Evolutionary conservation across 2,888 invertebrate genomes (phyloP), one percentile per base, ranked within the genome.

Genomic region (Subacronicta megacephala): DNA sequence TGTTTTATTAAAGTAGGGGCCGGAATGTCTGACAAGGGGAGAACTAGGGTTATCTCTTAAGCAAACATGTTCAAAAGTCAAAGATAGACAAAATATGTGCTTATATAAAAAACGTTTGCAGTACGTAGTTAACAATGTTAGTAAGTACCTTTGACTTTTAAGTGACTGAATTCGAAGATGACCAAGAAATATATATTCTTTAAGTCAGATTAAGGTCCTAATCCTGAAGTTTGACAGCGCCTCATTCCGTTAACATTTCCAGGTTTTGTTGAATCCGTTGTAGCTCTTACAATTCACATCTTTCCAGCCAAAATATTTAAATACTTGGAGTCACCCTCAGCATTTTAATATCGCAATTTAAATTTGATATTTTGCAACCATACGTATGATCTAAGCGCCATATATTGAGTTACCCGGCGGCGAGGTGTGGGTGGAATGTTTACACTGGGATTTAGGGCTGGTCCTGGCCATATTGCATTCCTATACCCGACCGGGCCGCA

Each of bases 1-100:
- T 94, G 94, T 94, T 94, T 93, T 94, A 94, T 94, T 93, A 93
- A 93, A 90, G 90, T 73, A 90, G 93, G 92, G 90, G 84, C 80
- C 73, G 86, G 83, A 85, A 80, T 70, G 80, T 78, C 81, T 82
- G 78, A 72, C 62, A 75, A 82, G 84, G 89, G 92, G 87, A 81
- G 62, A 53, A 65, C 67, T 85, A 94, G 93, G 93, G 94, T 74
- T 91, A 85, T 77, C 84, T 81, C 75, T n/a, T 29, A 54, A 69
- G 43, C 26, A 72, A 67, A 64, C 61, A 55, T 46, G 29, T 56
- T 55, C 16, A 40, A 10, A 47, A 64, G 47, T 50, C 38, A 60
- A 17, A 47, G 13, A 15, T 18, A 45, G n/a, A 50, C 16, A 41
- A 41, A 29, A 33, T n/a, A n/a, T n/a, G n/a, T n/a, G n/a, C n/a